These are phyloP conservation scores for Cheilosia grossa DNA, from an alignment of 2,888 invertebrate genomes.

Conservation along the genomic window DNA sequence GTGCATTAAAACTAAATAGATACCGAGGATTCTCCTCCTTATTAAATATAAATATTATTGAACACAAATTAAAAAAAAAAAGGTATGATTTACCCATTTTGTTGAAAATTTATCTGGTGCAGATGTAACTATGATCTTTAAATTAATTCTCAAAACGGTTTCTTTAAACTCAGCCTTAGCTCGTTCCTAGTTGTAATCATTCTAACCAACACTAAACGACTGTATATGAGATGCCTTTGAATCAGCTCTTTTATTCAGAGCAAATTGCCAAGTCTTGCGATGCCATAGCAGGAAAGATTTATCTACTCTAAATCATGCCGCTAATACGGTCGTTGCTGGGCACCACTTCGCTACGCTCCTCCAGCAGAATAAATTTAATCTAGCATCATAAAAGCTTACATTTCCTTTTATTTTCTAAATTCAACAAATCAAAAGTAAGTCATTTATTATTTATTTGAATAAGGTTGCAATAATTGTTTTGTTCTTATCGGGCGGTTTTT, in stretches of 20 bases:
- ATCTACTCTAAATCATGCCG: neutral
- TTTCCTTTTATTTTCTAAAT: neutral
- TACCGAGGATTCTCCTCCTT: too few species aligned
- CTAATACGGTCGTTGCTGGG: neutral
- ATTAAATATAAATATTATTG: too few species aligned
- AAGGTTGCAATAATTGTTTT: neutral
- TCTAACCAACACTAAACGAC: slow-evolving; percentile 32
- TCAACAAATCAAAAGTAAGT: slow-evolving; percentile 9
- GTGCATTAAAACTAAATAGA: too few species aligned
- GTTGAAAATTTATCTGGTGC: neutral
- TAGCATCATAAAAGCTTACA: neutral
- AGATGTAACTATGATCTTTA: neutral
- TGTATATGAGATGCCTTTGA: slow-evolving; percentile 7
- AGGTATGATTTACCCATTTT: slow-evolving; percentile 52
- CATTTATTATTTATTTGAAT: slow-evolving; percentile 3
- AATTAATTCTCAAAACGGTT: neutral
- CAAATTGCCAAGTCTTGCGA: neutral
- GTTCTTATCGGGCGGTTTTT: neutral
- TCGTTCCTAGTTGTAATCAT: slow-evolving; percentile 15
- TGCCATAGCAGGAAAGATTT: neutral
- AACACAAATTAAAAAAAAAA: too few species aligned
- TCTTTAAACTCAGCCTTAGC: slow-evolving; percentile 4
- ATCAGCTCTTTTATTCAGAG: slow-evolving; percentile 41
- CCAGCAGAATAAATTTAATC: neutral
- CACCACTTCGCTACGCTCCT: neutral